phyloP scores from a whole-genome alignment of 53 echinoderm and acorn worm genomes.

The Holothuria scabra region DNA sequence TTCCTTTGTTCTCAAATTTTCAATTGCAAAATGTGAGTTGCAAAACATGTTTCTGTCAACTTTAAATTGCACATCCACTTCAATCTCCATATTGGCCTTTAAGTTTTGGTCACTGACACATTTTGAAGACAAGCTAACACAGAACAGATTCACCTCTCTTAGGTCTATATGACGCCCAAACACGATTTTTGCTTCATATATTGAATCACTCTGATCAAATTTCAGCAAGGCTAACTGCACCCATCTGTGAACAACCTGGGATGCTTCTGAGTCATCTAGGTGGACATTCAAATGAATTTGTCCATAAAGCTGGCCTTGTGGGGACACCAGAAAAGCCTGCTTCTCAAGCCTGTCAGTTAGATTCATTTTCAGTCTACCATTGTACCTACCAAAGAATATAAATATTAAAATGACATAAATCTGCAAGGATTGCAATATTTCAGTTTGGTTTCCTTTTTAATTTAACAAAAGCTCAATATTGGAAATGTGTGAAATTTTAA shows the following conservation, averaged over 20 bases:
- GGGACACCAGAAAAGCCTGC: neutral
- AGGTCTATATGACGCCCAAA: neutral
- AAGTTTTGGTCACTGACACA: neutral
- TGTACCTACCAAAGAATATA: neutral
- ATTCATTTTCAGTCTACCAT: slow-evolving; percentile 5
- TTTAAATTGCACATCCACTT: slow-evolving; percentile 2
- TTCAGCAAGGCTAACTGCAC: neutral
- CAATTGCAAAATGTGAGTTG: slow-evolving; percentile 2
- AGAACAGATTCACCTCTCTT: slow-evolving; percentile 9
- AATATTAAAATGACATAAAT: neutral
- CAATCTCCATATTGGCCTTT: neutral
- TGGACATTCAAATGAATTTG: neutral
- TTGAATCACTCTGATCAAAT: neutral
- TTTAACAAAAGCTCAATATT: no score
- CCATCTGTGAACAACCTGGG: neutral
- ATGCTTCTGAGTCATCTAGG: slow-evolving; percentile 11
- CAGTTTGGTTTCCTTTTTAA: no score
- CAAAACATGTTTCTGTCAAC: slow-evolving; percentile 8
- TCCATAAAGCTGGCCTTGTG: neutral
- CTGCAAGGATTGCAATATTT: no score
- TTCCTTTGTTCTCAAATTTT: neutral
- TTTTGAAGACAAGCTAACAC: neutral
- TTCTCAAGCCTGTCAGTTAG: no score
- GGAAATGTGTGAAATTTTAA: no score
- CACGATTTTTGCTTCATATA: slow-evolving; percentile 17